Conservation (phyloP, 2,113 vertebrate genomes). For the Fregetta grallaria region DNA sequence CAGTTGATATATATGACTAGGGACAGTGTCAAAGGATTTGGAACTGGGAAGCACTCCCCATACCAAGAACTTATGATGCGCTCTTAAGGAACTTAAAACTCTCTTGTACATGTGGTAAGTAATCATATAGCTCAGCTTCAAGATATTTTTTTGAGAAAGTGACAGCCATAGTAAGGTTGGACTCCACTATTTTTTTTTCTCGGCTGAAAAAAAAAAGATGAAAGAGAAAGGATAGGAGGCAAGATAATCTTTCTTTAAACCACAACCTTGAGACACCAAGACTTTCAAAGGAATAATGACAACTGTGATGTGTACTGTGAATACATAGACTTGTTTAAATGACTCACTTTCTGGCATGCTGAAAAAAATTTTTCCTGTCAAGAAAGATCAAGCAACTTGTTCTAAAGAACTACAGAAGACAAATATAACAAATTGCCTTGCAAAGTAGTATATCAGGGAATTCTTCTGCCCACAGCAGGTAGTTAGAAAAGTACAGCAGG, state of each 20-base stretch:
- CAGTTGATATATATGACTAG: background rate
- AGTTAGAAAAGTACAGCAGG: background rate
- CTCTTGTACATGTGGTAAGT: background rate
- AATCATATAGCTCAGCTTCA: background rate
- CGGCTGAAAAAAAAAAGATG: background rate
- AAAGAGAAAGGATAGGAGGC: constrained; percentile 41
- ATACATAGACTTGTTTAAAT: constrained; percentile 53
- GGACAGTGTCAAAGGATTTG: background rate
- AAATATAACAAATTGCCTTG: constrained; percentile 49
- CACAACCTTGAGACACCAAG: constrained; percentile 11
- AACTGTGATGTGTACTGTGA: constrained; percentile 41
- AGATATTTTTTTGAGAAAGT: background rate
- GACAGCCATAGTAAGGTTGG: background rate
- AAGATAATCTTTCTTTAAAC: constrained; percentile 59
- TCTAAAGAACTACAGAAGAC: constrained; percentile 31
- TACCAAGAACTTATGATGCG: background rate
- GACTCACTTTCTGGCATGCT: constrained; percentile 30
- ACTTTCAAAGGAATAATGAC: constrained; percentile 49
- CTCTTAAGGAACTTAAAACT: background rate
- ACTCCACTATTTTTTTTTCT: background rate
- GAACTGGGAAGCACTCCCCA: background rate
- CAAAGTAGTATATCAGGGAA: background rate
- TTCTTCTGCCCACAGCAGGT: background rate
- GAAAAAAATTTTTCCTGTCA: constrained; percentile 63
- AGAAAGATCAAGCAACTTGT: constrained; percentile 57